Percentiles rank a stretch among this genome's conserved stretches.
Evolutionary conservation across 2,113 vertebrate genomes (phyloP).

Genomic region (Salvelinus alpinus): DNA sequence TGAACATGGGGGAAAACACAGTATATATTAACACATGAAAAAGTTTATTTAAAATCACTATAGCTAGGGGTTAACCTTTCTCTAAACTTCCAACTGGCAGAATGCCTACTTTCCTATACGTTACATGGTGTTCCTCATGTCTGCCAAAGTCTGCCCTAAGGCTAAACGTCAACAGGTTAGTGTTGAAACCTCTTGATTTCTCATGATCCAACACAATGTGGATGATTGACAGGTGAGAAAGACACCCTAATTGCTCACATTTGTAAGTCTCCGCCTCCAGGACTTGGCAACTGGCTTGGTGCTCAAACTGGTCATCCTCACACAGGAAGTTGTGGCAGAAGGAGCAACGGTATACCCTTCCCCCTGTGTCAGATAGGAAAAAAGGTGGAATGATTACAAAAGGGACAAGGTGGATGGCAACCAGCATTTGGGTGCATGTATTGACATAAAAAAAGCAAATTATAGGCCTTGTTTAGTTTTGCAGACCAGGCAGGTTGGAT

Average conservation of each 20-base stretch:
- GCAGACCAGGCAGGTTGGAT: background rate
- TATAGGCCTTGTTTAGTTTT: background rate
- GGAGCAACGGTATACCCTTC: slow-evolving; percentile 94
- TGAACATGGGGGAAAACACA: background rate
- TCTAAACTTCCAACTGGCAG: too few species aligned
- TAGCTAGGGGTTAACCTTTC: background rate
- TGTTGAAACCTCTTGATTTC: too few species aligned
- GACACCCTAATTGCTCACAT: slow-evolving; percentile 78
- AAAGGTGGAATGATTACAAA: background rate
- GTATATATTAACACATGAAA: background rate
- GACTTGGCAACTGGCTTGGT: slow-evolving; percentile 98
- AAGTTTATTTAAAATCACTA: slow-evolving; percentile 1
- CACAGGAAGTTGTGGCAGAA: slow-evolving; percentile 97
- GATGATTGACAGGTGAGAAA: background rate
- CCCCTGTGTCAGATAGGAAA: slow-evolving; percentile 72
- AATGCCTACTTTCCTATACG: too few species aligned
- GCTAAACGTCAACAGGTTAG: too few species aligned
- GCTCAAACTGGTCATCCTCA: slow-evolving; percentile 99
- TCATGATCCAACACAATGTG: background rate
- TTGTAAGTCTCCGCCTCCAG: slow-evolving; percentile 97
- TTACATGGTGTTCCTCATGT: too few species aligned
- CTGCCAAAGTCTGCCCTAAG: too few species aligned
- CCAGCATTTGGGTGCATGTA: background rate
- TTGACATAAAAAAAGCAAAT: background rate
- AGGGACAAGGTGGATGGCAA: background rate